Conservation (phyloP, 1,140 invertebrate species). For the Heliothis subflexa region DNA sequence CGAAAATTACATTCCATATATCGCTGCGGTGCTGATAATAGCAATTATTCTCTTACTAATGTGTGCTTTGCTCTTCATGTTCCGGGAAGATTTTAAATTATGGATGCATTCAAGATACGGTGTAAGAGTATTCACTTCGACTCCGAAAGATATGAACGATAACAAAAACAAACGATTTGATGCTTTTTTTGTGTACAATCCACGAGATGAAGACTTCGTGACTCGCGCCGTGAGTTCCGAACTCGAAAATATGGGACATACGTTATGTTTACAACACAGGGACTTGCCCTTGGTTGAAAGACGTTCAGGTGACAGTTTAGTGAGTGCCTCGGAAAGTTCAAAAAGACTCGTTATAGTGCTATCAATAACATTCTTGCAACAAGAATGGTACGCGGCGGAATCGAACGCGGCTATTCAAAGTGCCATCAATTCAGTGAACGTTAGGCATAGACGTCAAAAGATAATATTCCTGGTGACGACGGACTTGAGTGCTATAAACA, state of each 20-base stretch:
- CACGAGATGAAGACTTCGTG: slow-evolving; percentile 94
- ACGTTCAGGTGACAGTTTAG: slow-evolving; percentile 91
- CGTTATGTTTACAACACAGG: slow-evolving; percentile 94
- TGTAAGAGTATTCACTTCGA: slow-evolving; percentile 91
- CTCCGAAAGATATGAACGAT: slow-evolving; percentile 85
- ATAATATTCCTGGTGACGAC: slow-evolving; percentile 90
- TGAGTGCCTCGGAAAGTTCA: slow-evolving; percentile 92
- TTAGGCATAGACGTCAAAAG: slow-evolving; percentile 90
- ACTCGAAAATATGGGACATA: slow-evolving; percentile 90
- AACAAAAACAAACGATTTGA: slow-evolving; percentile 91
- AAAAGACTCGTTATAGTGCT: slow-evolving; percentile 91
- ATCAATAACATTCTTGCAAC: slow-evolving; percentile 90
- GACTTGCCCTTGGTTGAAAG: slow-evolving; percentile 90
- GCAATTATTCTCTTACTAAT: slow-evolving; percentile 91
- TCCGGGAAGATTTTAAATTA: slow-evolving; percentile 93
- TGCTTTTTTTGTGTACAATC: slow-evolving; percentile 95
- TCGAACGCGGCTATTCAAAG: slow-evolving; percentile 91
- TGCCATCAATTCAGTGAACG: slow-evolving; percentile 90
- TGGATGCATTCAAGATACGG: slow-evolving; percentile 96
- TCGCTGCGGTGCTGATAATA: slow-evolving; percentile 92
- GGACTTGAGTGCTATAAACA: slow-evolving; percentile 88
- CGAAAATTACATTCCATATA: slow-evolving; percentile 91
- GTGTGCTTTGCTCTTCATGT: slow-evolving; percentile 92
- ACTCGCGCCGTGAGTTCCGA: slow-evolving; percentile 91
- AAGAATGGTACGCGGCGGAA: slow-evolving; percentile 91